Evolutionary conservation across 2,888 invertebrate species (phyloP).

Genomic region (Andrena bicolor): DNA sequence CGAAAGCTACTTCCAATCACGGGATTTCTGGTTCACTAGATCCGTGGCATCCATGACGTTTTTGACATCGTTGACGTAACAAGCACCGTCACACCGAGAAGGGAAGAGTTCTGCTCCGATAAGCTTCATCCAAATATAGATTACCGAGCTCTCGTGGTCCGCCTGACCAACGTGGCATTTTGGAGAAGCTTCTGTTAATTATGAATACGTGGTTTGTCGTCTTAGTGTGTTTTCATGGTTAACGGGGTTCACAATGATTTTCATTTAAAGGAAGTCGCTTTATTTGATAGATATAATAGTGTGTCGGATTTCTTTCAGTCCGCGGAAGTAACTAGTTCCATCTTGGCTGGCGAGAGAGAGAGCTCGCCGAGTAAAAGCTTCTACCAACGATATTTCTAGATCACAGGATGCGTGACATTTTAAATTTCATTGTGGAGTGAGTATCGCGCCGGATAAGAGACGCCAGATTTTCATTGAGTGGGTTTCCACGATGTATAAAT

Average conservation of each 20-base stretch:
- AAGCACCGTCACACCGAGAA: constrained; percentile 23
- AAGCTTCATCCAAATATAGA: constrained; percentile 20
- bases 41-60: constrained; percentile 12
- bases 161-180: not conserved
- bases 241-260: not conserved
- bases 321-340: constrained; percentile 7
- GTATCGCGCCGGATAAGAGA: constrained; percentile 48
- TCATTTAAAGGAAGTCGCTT: not conserved
- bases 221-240: not conserved
- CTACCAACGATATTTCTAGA: constrained; percentile 24
- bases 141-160: not conserved
- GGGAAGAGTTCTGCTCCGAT: not conserved
- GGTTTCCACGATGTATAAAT: constrained; percentile 49
- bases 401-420: constrained; percentile 44
- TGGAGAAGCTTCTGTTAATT: not conserved
- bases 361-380: not conserved
- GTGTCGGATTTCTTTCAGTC: not conserved
- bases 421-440: constrained; percentile 49
- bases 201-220: not conserved
- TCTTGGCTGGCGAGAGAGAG: constrained; percentile 16
- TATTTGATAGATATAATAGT: not conserved
- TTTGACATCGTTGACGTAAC: constrained; percentile 39
- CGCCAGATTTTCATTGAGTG: constrained; percentile 61
- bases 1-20: constrained; percentile 12
- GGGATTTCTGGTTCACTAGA: constrained; percentile 22